phyloP scores from a whole-genome alignment of 92 coral and sea anemone genomes.

The Pocillopora grandis region DNA sequence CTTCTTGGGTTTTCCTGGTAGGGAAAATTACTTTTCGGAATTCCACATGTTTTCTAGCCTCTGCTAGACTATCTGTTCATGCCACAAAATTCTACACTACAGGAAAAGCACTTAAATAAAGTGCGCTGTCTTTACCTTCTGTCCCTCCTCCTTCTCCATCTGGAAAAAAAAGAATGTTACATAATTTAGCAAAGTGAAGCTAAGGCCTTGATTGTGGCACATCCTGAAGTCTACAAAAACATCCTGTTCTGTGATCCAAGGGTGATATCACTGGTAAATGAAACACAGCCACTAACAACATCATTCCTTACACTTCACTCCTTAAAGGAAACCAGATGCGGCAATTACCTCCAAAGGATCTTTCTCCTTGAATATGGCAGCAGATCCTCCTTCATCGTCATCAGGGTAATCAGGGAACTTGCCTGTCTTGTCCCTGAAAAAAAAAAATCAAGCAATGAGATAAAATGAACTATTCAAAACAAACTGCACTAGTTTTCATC shows the following conservation, averaged over 20 bases:
- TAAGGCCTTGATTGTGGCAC: background rate
- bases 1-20: no score
- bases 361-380: conserved; percentile 88
- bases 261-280: no score
- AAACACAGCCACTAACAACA: no score
- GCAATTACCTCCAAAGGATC: conserved; percentile 83
- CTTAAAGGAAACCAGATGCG: background rate
- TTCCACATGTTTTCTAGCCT: no score
- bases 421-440: conserved; percentile 89
- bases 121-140: conserved; percentile 47
- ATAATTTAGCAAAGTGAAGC: background rate
- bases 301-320: no score
- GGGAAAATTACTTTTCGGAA: no score
- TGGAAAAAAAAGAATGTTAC: conserved; percentile 27
- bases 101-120: background rate
- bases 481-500: no score
- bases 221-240: no score
- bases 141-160: conserved; percentile 89
- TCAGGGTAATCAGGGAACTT: conserved; percentile 97
- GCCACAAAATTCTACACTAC: background rate
- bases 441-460: background rate
- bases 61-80: background rate
- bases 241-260: no score
- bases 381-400: conserved; percentile 97
- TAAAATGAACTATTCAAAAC: no score